Evolutionary conservation across 2,797 vertebrate species (phyloP).

Genomic region (Loriculus beryllinus): DNA sequence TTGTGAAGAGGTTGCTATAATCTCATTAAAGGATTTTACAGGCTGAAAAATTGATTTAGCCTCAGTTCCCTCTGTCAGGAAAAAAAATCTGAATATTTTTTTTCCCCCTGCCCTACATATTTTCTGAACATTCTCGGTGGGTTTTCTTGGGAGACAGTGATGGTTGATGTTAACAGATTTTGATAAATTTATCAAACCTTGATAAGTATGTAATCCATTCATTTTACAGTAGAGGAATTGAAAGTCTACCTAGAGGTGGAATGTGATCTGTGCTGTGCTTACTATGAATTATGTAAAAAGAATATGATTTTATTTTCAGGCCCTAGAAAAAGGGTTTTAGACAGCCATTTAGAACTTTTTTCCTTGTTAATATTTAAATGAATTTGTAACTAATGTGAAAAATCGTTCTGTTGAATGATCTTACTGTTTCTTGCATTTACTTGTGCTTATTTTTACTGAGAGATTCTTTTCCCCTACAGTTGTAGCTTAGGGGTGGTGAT

Average conservation of each 20-base stretch:
- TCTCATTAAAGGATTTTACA: background rate
- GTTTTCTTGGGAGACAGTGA: background rate
- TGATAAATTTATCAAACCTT: background rate
- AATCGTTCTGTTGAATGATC: background rate
- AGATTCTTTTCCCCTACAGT: rapidly evolving
- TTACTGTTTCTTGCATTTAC: background rate
- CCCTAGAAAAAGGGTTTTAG: background rate
- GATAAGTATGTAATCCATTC: background rate
- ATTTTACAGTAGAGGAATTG: background rate
- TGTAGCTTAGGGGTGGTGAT: background rate
- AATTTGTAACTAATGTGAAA: background rate
- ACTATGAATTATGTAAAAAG: background rate
- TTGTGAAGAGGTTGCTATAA: background rate
- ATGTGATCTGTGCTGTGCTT: background rate
- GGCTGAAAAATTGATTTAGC: background rate
- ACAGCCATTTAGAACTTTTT: background rate
- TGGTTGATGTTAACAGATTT: background rate
- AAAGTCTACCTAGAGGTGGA: background rate
- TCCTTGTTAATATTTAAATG: background rate
- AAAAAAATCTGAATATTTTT: background rate
- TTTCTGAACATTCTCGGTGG: background rate
- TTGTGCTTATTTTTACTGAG: background rate
- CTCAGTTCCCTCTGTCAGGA: background rate
- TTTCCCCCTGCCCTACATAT: background rate
- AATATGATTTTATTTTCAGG: background rate